Percentiles rank a stretch among this genome's conserved stretches.
Conservation (phyloP, 2,113 vertebrate genomes). For the Opisthocomus hoazin region DNA sequence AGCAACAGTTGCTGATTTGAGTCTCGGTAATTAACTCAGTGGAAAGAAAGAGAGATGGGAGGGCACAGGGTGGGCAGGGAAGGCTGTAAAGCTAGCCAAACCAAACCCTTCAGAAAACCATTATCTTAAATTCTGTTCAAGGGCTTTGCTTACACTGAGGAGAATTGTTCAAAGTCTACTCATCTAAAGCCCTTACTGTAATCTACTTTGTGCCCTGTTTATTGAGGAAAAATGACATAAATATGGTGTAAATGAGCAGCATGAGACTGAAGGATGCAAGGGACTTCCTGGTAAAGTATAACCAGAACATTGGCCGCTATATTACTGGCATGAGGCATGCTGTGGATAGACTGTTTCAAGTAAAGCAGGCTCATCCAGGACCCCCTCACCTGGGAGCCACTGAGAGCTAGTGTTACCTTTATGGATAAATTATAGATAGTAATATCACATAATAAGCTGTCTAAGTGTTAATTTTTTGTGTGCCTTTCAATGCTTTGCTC, state of each 20-base stretch:
- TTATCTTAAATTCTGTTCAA: neutral
- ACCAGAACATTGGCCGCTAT: fast-evolving
- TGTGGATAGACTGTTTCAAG: neutral
- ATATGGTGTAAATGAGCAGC: neutral
- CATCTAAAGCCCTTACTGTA: neutral
- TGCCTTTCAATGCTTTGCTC: neutral
- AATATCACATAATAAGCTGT: neutral
- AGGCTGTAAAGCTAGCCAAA: neutral
- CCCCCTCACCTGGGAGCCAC: neutral
- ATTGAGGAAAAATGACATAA: neutral
- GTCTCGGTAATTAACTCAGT: neutral
- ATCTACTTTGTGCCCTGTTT: neutral
- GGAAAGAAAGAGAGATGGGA: neutral
- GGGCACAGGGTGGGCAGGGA: neutral
- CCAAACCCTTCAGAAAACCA: neutral
- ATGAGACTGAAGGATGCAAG: neutral
- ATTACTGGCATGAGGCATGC: too few relatives aligned
- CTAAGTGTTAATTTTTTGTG: neutral
- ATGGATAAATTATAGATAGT: neutral
- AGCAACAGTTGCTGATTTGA: neutral
- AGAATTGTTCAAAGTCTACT: neutral
- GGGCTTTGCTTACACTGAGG: neutral
- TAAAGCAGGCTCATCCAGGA: neutral
- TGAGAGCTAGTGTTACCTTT: neutral
- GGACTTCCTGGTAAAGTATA: neutral